Percentiles rank a stretch among this genome's conserved stretches.
These are phyloP conservation scores for Piscicola geometra DNA, from an alignment of 2,888 invertebrate species.

Conservation along the genomic window DNA sequence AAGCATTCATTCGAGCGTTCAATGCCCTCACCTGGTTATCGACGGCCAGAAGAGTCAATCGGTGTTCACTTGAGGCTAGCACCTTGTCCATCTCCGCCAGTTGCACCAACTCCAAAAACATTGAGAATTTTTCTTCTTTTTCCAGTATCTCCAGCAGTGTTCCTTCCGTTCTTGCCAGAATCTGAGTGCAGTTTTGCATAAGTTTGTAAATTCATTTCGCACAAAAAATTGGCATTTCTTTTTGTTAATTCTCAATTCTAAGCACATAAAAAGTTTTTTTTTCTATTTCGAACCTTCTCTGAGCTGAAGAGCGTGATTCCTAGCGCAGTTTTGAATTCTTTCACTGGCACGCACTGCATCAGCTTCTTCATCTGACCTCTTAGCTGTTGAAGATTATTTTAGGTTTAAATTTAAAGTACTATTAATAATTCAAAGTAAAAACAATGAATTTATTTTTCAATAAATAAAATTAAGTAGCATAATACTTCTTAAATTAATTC, in stretches of 20 bases:
- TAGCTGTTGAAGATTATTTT: not conserved
- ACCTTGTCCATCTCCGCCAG: not conserved
- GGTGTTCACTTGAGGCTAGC: not conserved
- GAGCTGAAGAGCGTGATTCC: not conserved
- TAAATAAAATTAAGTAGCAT: too few species aligned
- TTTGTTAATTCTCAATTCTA: too few species aligned
- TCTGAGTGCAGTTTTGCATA: too few species aligned
- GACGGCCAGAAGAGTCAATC: not conserved
- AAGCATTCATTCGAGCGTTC: too few species aligned
- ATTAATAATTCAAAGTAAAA: too few species aligned
- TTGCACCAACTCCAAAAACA: not conserved
- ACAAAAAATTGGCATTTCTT: too few species aligned
- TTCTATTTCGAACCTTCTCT: not conserved
- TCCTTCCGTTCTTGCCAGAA: not conserved
- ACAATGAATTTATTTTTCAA: too few species aligned
- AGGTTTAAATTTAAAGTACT: too few species aligned
- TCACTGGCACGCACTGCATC: not conserved
- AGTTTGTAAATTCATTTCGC: too few species aligned
- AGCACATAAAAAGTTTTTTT: too few species aligned
- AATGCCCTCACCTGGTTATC: slow-evolving; percentile 11
- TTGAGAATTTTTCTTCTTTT: slow-evolving; percentile 3
- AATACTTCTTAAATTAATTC: too few species aligned
- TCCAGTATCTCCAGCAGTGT: not conserved
- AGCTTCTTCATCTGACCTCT: not conserved
- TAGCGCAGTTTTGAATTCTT: not conserved